Percentiles rank a stretch among this genome's conserved stretches.
phyloP scores from a whole-genome alignment of 2,888 invertebrate genomes.

The Electrophaes corylata region DNA sequence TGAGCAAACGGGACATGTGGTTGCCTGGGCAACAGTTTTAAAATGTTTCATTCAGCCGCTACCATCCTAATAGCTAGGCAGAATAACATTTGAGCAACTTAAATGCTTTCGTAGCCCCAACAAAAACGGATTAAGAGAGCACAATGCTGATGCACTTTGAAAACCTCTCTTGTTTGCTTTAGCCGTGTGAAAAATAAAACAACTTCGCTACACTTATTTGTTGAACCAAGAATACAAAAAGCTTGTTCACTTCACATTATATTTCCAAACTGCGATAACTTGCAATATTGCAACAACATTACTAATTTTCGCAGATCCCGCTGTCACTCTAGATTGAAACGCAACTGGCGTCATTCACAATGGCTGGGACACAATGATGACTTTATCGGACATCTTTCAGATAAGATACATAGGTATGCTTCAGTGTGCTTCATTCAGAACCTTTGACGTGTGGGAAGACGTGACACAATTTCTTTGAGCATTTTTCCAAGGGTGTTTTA shows the following conservation, averaged over 20 bases:
- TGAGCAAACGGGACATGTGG: no score
- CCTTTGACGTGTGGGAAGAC: constrained; percentile 50
- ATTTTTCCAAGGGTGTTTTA: constrained; percentile 21
- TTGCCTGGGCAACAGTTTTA: no score
- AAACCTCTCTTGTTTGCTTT: neutral
- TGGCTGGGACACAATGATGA: constrained; percentile 53
- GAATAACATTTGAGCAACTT: no score
- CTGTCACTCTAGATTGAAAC: constrained; percentile 55
- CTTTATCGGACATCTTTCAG: constrained; percentile 63
- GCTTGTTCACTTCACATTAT: constrained; percentile 4
- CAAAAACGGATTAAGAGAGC: neutral
- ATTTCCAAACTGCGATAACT: constrained; percentile 21
- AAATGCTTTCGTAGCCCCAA: neutral
- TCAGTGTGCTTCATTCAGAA: constrained; percentile 52
- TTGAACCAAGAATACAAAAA: constrained; percentile 12
- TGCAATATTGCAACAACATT: neutral
- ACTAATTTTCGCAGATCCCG: constrained; percentile 53
- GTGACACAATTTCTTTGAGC: constrained; percentile 26
- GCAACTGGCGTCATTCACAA: constrained; percentile 57
- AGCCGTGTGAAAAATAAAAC: neutral
- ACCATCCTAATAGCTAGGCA: no score
- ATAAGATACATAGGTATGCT: constrained; percentile 57
- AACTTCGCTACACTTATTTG: neutral
- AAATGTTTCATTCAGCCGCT: no score
- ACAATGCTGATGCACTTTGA: constrained; percentile 1